Base-by-base conservation (phyloP, 2,113 vertebrate genomes). In the Hemiscyllium ocellatum region DNA sequence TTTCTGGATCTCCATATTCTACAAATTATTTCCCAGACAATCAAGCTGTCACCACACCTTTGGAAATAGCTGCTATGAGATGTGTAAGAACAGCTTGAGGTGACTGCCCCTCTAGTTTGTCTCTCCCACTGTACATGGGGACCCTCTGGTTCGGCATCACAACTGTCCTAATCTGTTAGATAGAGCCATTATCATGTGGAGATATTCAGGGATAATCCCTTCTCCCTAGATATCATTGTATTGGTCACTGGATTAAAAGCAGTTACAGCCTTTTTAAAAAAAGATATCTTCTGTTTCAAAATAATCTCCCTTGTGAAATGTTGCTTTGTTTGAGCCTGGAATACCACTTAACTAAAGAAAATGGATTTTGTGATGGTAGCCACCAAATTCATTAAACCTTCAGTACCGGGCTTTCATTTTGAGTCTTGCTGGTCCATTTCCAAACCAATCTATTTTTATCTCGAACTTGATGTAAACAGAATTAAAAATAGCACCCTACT, bases 371-470 rank as follows among this genome's bases (percentile, higher is more conserved):
- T 93, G 17, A 68, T 37, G 61, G 33, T 29, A 90, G 12, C 52
- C 29, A 33, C 13, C 61, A 29, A 61, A 90, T 52, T 33, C 86
- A 33, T 24, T 90, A 56, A 90, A 90, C 87, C 12, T 56, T 89
- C 24, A 52, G 47, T 89, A 89, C 50, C 86, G 56, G 20, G 3
- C 86, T 89, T 29, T 56, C 86, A 89, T 33, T 61, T 29, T 89
- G 86, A 50, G 85, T 52, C 24, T 52, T 52, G 47, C 47, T 52
- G 22, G 2, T 87, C 85, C 22, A 22, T 52, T 87, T 87, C 24
- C 85, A 87, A 87, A 87, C 85, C 52, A 47, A 42, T 61, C 87
- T 91, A 91, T 91, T 91, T 91, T 37, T 37, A 68, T 22, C 89
- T 20, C 61, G 2, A 66, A 66, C 89, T 37, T 91, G 89, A 61